Evolutionary conservation across 2,888 invertebrate genomes (phyloP).

Genomic region (Cataglyphis cursor): DNA sequence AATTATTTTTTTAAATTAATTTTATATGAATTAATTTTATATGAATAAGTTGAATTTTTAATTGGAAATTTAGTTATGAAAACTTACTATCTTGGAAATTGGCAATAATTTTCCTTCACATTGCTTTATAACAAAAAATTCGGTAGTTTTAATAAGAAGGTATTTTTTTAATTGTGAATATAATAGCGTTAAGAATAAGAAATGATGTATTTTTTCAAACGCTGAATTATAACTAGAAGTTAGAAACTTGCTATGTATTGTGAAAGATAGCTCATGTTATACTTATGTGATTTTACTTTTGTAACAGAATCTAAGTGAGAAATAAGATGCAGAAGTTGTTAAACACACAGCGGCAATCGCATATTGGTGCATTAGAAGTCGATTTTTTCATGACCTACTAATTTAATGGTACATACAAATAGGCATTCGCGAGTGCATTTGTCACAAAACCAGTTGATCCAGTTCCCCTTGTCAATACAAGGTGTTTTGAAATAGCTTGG

Average conservation of each 20-base stretch:
- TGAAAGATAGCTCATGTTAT: neutral
- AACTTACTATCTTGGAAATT: neutral
- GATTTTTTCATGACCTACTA: conserved; percentile 4
- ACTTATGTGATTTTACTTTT: neutral
- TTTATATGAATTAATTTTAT: neutral
- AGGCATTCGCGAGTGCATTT: neutral
- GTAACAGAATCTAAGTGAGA: neutral
- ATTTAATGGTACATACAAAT: neutral
- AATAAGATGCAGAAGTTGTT: neutral
- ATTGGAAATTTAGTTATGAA: neutral
- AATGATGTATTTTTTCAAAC: neutral
- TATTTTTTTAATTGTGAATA: neutral
- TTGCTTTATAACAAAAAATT: neutral
- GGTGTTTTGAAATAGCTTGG: neutral
- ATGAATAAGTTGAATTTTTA: neutral
- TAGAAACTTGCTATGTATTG: neutral
- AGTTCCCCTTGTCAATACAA: conserved; percentile 20
- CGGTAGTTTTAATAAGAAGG: neutral
- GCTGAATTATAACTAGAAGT: neutral
- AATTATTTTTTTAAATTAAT: neutral
- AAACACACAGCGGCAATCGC: neutral
- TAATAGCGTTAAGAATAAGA: neutral
- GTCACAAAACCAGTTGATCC: conserved; percentile 32
- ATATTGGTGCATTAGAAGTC: neutral
- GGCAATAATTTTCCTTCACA: neutral